Evolutionary conservation across 2,888 invertebrate genomes (phyloP), one percentile per base, ranked within the genome.

Genomic region (Agonopterix arenella): DNA sequence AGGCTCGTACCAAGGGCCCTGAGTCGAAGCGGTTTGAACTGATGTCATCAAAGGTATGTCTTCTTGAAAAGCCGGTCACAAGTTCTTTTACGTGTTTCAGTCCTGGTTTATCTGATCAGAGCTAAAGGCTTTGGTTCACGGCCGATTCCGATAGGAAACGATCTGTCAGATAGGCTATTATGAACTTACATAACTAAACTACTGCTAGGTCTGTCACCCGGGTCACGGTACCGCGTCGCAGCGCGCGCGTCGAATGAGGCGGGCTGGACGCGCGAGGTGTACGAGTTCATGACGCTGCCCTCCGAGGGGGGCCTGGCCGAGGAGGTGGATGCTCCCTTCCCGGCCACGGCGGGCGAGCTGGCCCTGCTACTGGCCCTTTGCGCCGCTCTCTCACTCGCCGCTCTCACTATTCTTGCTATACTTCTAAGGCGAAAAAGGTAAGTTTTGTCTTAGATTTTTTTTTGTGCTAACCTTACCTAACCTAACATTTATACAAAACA

Each of bases 191-290:
- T 18, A 18, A 28, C 28, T 28, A 28, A 28, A 28, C 4, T 9
- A 9, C 7, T 46, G 13, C 2, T 38, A 84, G 88, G 88, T 46
- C 76, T 92, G 56, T 73, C 81, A 10, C 90, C 91, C 9, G 90
- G 92, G 1, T 91, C 91, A 45, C 89, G 92, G 71, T 92, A 91
- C 69, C 91, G 92, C 48, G 80, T 92, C 36, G 90, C 91, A 44
- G 90, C 92, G 43, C 89, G 91, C 0, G 92, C 91, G 28, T 89
- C 90, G 7, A 92, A 91, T 66, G 92, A 92, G 66, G 92, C 92
- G 5, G 92, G 91, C 0, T 90, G 90, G 81, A 90, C 91, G 46
- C 84, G 90, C 1, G 91, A 91, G 56, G 90, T 91, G 48, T 92
- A 90, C 62, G 91, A 92, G 66, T 91, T 92, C 63, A 89, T 90